phyloP scores from a whole-genome alignment of 1,140 invertebrate genomes.

The Adelges cooleyi region DNA sequence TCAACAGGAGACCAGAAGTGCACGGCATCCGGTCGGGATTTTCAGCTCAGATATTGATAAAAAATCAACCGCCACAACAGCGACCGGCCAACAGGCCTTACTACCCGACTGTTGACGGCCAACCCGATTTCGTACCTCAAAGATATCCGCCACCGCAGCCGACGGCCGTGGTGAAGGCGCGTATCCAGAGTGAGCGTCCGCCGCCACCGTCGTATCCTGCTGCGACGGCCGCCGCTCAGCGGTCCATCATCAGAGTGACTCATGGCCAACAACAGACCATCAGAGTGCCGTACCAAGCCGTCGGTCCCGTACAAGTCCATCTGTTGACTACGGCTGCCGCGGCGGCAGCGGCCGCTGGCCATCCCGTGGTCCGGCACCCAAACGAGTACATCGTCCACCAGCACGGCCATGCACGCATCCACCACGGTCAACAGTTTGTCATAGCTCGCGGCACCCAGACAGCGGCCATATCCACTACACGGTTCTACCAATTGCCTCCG shows the following conservation, averaged over 20 bases:
- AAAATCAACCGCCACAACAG: slow-evolving; percentile 58
- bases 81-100: slow-evolving; percentile 48
- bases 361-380: slow-evolving; percentile 14
- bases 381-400: slow-evolving; percentile 22
- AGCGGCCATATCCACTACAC: slow-evolving; percentile 32
- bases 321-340: slow-evolving; percentile 32
- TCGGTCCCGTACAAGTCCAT: slow-evolving; percentile 37
- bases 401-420: slow-evolving; percentile 23
- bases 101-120: slow-evolving; percentile 44
- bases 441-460: slow-evolving; percentile 28
- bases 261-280: slow-evolving; percentile 36
- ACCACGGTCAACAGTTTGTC: slow-evolving; percentile 30
- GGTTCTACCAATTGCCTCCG: slow-evolving; percentile 31
- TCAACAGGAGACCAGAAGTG: slow-evolving; percentile 74
- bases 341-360: slow-evolving; percentile 26
- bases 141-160: background rate
- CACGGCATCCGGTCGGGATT: slow-evolving; percentile 62
- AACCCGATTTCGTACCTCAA: slow-evolving; percentile 31
- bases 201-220: background rate
- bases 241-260: slow-evolving; percentile 34
- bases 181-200: background rate
- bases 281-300: slow-evolving; percentile 36
- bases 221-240: slow-evolving; percentile 30
- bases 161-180: background rate
- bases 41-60: slow-evolving; percentile 67